Base-by-base conservation (phyloP, 2,797 vertebrate species). In the Halcyon chelicuti region DNA sequence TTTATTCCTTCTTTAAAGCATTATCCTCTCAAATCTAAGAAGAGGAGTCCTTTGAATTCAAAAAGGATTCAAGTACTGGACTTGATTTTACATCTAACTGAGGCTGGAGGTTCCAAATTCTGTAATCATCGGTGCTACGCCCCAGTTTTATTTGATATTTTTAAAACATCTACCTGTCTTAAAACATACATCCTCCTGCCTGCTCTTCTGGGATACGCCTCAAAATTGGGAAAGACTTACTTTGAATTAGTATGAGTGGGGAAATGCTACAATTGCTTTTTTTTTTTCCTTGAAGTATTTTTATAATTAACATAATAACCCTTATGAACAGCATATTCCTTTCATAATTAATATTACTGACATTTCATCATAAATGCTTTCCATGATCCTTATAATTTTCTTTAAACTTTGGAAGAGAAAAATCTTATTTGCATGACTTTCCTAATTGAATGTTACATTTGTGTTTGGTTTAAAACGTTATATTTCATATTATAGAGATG, bases 281-380 rank as follows among this genome's bases (percentile, higher is more conserved):
- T 88, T 82, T 88, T 37, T 82, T 86, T 25, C n/a, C 68, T 92
- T 84, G 31, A 88, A 91, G 6, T 79, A 49, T 73, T 75, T 88
- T 86, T 5, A 46, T 76, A 92, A 82, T 92, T 94, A 97, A 94
- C 0, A 0, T 79, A 89, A 77, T 94, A 93, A 94, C 15, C 12
- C 49, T 67, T 96, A 94, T 52, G 46, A 96, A 73, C 35, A 67
- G 54, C 74, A 62, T 94, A 84, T 81, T 86, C 29, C 85, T 91
- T 94, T 91, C 93, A 84, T 96, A 82, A 94, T 93, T 95, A 96
- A 96, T 95, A 94, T 89, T 93, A 95, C 88, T 96, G 93, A 94
- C 93, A 87, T 96, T 92, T 86, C 94, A 95, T 96, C 86, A 84
- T 80, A 94, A 95, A 89, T 92, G 57, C 80, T 95, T 94, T 90